Evolutionary conservation across 2,113 vertebrate genomes (phyloP).

Genomic region (Eulemur macaco): DNA sequence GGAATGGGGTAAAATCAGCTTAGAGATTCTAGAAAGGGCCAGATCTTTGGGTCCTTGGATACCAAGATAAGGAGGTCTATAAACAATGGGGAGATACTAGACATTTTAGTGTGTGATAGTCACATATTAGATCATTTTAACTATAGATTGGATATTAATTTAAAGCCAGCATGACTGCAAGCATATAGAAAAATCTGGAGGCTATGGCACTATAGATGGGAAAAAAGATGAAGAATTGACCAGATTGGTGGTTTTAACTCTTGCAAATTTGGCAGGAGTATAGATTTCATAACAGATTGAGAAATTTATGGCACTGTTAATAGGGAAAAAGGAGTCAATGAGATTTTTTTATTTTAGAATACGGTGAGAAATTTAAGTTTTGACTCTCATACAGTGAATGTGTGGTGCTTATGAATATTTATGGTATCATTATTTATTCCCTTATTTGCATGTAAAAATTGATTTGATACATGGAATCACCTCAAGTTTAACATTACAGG

Average conservation of each 20-base stretch:
- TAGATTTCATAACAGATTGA: not conserved
- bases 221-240: not conserved
- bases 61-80: not conserved
- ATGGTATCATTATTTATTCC: not conserved
- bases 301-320: not conserved
- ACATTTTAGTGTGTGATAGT: not conserved
- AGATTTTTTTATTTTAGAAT: not conserved
- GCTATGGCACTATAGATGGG: not conserved
- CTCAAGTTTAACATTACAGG: not conserved
- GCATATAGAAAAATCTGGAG: not conserved
- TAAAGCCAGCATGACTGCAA: not conserved
- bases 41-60: not conserved
- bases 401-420: not conserved
- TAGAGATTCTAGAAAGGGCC: not conserved
- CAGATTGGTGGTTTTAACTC: not conserved
- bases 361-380: not conserved
- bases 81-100: not conserved
- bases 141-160: not conserved
- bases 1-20: not conserved
- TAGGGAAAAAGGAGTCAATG: not conserved
- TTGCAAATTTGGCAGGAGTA: not conserved
- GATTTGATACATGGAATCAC: not conserved
- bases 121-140: not conserved
- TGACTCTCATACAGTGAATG: not conserved
- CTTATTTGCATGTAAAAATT: not conserved